Evolutionary conservation across 2,888 invertebrate genomes (phyloP).

Genomic region (Lepidocyrtinus sp.): DNA sequence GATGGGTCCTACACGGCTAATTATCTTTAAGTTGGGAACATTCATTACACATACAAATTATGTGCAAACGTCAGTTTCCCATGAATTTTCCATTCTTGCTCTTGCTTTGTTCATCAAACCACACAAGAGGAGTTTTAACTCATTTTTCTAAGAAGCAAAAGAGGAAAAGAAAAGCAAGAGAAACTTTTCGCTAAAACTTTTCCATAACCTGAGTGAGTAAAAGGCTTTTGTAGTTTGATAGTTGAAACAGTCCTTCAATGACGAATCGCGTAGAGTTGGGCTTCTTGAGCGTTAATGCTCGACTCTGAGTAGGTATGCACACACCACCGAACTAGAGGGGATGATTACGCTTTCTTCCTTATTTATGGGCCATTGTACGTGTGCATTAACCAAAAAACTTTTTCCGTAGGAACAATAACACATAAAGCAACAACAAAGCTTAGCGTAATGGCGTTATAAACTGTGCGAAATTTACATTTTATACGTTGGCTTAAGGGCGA

Average conservation of each 20-base stretch:
- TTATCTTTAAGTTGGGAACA: slow-evolving; percentile 68
- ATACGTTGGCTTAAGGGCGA: too few relatives aligned
- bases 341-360: slow-evolving; percentile 14
- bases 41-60: slow-evolving; percentile 62
- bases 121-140: slow-evolving; percentile 34
- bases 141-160: slow-evolving; percentile 33
- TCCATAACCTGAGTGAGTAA: neutral
- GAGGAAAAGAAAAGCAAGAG: slow-evolving; percentile 12
- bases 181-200: slow-evolving; percentile 22
- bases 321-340: neutral
- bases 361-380: slow-evolving; percentile 33
- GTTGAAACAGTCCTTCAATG: neutral
- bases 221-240: slow-evolving; percentile 10
- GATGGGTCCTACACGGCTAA: slow-evolving; percentile 69
- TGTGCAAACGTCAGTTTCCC: slow-evolving; percentile 61
- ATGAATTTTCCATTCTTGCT: slow-evolving; percentile 56
- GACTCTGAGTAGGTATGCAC: neutral
- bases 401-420: slow-evolving; percentile 25
- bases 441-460: slow-evolving; percentile 2
- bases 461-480: neutral
- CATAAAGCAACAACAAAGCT: neutral
- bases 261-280: too few relatives aligned
- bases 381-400: slow-evolving; percentile 52
- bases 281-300: slow-evolving; percentile 11
- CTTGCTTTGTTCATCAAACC: slow-evolving; percentile 37